phyloP scores from a whole-genome alignment of 2,797 vertebrate species.

The Cichlasoma orientale region DNA sequence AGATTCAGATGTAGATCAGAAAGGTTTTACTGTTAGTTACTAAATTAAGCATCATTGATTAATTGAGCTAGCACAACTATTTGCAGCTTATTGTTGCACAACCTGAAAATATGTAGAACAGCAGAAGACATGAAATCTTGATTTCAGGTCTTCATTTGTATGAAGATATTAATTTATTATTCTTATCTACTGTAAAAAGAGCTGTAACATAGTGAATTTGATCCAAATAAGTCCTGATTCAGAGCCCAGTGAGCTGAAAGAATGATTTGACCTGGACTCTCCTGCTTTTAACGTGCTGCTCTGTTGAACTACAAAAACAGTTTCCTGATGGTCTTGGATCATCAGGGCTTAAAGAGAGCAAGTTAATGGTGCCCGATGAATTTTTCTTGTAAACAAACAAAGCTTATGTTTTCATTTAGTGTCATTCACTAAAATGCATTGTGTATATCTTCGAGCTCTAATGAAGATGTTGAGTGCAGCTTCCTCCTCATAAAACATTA shows the following conservation, averaged over 20 bases:
- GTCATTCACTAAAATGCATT: background rate
- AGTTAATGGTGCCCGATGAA: background rate
- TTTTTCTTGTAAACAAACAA: background rate
- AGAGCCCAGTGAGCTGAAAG: background rate
- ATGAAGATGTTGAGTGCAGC: background rate
- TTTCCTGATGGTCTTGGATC: background rate
- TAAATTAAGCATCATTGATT: background rate
- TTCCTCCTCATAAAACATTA: background rate
- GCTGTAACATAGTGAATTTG: background rate
- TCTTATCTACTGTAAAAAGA: background rate
- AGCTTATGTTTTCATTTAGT: background rate
- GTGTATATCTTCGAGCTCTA: background rate
- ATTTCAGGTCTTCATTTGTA: background rate
- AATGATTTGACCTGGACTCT: background rate
- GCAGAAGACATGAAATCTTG: background rate
- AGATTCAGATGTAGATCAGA: background rate
- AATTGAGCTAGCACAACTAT: background rate
- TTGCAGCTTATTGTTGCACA: background rate
- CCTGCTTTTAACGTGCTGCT: background rate
- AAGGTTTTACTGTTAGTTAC: background rate
- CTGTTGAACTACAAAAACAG: background rate
- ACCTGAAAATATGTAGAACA: background rate
- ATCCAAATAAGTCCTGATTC: background rate
- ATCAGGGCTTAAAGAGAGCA: background rate
- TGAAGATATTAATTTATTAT: background rate